Evolutionary conservation across 2,888 invertebrate species (phyloP).

Genomic region (Synergus itoensis): DNA sequence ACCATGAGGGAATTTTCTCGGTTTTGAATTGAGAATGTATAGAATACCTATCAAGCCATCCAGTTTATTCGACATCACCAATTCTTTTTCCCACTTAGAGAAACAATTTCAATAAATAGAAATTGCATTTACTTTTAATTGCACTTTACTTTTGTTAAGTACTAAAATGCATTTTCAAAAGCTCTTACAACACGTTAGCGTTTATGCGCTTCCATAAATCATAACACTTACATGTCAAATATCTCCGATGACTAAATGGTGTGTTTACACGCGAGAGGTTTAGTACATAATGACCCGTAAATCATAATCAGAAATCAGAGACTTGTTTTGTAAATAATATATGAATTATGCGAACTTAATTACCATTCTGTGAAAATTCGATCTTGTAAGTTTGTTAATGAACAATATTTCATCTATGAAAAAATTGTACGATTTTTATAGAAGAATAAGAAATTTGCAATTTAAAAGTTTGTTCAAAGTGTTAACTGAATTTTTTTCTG

Average conservation of each 20-base stretch:
- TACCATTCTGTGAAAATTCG: not conserved
- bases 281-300: constrained; percentile 27
- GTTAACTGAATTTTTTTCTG: not conserved
- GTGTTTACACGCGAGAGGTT: constrained; percentile 27
- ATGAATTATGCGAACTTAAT: not conserved
- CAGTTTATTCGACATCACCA: not conserved
- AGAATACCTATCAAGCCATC: not conserved
- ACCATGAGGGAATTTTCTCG: constrained; percentile 16
- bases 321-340: not conserved
- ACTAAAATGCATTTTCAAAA: constrained; percentile 8
- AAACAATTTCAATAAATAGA: not conserved
- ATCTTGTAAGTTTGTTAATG: not conserved
- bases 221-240: constrained; percentile 36
- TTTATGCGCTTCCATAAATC: constrained; percentile 26
- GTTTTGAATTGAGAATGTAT: constrained; percentile 7
- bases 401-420: not conserved
- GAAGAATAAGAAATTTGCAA: not conserved
- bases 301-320: constrained; percentile 39
- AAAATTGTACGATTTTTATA: no score
- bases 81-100: not conserved
- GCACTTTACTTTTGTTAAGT: not conserved
- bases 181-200: constrained; percentile 7
- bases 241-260: constrained; percentile 28
- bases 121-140: no score
- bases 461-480: not conserved